phyloP scores from a whole-genome alignment of 2,888 invertebrate genomes.

The Andrena trimmerana region DNA sequence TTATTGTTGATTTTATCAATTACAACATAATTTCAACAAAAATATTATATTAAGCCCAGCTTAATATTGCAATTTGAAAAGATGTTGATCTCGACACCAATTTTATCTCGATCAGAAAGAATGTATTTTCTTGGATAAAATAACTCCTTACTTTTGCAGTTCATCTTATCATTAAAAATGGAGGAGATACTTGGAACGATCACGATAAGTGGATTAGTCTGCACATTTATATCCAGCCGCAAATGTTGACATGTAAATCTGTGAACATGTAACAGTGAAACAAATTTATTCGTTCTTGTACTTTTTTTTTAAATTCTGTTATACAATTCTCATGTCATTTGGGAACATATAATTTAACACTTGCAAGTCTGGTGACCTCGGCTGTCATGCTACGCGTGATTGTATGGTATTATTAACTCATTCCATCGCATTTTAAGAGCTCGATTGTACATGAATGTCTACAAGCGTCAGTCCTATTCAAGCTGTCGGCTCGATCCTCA shows the following conservation, averaged over 20 bases:
- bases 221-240: no score
- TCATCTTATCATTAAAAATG: no score
- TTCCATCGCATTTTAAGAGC: conserved; percentile 38
- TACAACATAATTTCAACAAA: no score
- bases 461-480: conserved; percentile 47
- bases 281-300: neutral
- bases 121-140: no score
- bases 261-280: neutral
- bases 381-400: conserved; percentile 46
- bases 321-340: conserved; percentile 23
- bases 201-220: no score
- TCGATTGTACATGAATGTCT: conserved; percentile 22
- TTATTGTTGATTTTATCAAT: no score
- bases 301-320: neutral
- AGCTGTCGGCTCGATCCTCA: conserved; percentile 14
- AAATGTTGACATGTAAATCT: neutral
- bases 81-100: no score
- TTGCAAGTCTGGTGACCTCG: conserved; percentile 13
- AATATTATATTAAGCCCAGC: no score
- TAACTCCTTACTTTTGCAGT: no score
- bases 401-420: conserved; percentile 19
- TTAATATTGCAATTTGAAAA: no score
- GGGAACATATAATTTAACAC: conserved; percentile 28
- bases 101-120: no score
- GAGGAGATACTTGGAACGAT: no score